These are phyloP conservation scores for Paracentrotus lividus DNA, from an alignment of 53 echinoderm and acorn worm genomes.

Conservation along the genomic window DNA sequence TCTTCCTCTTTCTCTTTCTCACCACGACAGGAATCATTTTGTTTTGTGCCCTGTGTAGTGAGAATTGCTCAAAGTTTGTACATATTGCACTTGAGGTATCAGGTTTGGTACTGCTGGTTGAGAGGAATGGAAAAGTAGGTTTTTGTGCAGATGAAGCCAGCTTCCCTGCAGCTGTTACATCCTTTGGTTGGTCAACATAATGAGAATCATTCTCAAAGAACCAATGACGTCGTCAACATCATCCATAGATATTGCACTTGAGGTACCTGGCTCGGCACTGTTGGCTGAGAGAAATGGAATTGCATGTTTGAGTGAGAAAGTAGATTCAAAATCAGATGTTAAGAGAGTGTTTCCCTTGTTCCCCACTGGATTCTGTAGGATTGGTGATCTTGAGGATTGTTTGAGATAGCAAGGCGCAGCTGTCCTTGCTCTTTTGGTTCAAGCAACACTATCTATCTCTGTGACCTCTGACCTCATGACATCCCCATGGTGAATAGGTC, in stretches of 20 bases:
- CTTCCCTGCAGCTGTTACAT: not conserved
- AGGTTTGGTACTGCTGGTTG: not conserved
- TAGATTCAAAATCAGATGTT: not conserved
- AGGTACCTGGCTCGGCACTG: not conserved
- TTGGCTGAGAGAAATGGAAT: not conserved
- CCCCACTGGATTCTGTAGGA: not conserved
- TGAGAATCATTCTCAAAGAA: slow-evolving; percentile 60
- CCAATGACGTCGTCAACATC: slow-evolving; percentile 59
- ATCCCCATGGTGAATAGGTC: not conserved
- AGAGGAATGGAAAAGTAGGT: too few relatives aligned
- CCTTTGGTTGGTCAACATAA: not conserved
- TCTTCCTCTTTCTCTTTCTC: not conserved
- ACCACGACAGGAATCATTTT: not conserved
- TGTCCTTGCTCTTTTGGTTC: slow-evolving; percentile 20
- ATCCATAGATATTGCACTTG: slow-evolving; percentile 26
- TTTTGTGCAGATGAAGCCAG: too few relatives aligned
- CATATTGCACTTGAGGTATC: slow-evolving; percentile 12
- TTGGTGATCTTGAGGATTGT: not conserved
- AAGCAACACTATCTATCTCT: not conserved
- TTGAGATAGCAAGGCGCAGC: not conserved
- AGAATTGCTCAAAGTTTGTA: not conserved
- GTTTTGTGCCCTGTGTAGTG: not conserved
- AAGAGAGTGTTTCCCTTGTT: not conserved
- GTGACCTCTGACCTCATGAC: not conserved
- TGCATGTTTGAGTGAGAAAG: not conserved